These are phyloP conservation scores for Nasonovia ribisnigri DNA, from an alignment of 2,888 invertebrate species.

Conservation along the genomic window DNA sequence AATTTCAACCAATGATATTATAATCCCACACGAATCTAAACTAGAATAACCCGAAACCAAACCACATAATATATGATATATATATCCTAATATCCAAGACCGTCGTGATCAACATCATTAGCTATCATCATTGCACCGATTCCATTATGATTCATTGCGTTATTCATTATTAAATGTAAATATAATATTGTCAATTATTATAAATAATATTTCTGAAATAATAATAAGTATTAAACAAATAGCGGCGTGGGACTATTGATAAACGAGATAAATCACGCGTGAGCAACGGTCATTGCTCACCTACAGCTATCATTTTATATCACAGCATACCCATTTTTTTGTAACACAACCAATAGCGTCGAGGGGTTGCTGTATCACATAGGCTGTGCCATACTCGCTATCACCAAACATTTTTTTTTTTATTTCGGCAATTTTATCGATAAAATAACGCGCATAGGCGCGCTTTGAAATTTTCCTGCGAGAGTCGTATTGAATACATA, in stretches of 20 bases:
- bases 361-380: not conserved
- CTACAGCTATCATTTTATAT: not conserved
- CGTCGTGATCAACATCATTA: not conserved
- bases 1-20: not conserved
- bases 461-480: not conserved
- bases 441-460: not conserved
- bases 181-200: no score
- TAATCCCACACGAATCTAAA: not conserved
- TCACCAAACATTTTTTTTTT: not conserved
- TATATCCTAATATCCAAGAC: not conserved
- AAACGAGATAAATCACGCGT: not conserved
- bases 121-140: not conserved
- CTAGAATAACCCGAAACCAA: not conserved
- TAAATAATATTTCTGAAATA: not conserved
- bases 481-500: not conserved
- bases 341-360: not conserved
- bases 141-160: not conserved
- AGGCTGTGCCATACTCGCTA: no score
- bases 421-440: not conserved
- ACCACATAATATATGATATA: not conserved
- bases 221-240: not conserved
- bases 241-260: not conserved
- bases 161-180: not conserved
- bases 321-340: not conserved
- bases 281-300: not conserved